Base-by-base conservation (phyloP, 2,113 vertebrate genomes). In the Scatophagus argus region DNA sequence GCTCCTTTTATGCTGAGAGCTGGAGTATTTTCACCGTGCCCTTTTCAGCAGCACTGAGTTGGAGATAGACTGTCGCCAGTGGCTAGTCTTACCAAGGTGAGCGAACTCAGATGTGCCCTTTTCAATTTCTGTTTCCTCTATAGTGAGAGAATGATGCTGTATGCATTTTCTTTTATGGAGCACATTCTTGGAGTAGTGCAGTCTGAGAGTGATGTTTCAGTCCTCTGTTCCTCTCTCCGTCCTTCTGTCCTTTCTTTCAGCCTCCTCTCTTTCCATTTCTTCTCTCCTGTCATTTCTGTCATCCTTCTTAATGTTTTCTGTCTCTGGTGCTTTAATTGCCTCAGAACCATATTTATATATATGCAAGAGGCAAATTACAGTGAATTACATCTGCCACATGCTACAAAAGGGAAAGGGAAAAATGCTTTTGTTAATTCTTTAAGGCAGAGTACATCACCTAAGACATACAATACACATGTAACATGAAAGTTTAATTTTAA, bases 1-100 rank as follows among this genome's bases (percentile, higher is more conserved):
- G 90, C 89, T 88, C 71, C 77, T 89, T 92, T 93, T 92, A 89
- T 92, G 91, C 91, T 93, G 90, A 93, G 90, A 84, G 77, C 84
- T 73, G 79, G 85, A 87, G 77, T 91, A 92, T 92, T 92, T 93
- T 79, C 85, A 79, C 86, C 49, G 64, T 92, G 92, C 91, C 92
- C 92, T 93, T 93, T 93, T 93, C 90, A 90, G 82, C 87, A 79
- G 85, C 78, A 58, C 67, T 44, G 83, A 89, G 67, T 84, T 84
- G 80, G 59, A 93, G 89, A 91, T 90, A 89, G 91, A 87, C 87
- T 90, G 90, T 92, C 86, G 90, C 92, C 92, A 88, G 11, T 89
- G 89, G 92, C 91, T 84, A 93, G 84, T 90, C 86, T 83, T 89
- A 85, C 85, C 80, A 87, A 93, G 91, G 91, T 92, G 88, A 84